Percentiles rank a stretch among this genome's conserved stretches.
phyloP scores from a whole-genome alignment of 2,888 invertebrate species.

The Pyrocoelia pectoralis region DNA sequence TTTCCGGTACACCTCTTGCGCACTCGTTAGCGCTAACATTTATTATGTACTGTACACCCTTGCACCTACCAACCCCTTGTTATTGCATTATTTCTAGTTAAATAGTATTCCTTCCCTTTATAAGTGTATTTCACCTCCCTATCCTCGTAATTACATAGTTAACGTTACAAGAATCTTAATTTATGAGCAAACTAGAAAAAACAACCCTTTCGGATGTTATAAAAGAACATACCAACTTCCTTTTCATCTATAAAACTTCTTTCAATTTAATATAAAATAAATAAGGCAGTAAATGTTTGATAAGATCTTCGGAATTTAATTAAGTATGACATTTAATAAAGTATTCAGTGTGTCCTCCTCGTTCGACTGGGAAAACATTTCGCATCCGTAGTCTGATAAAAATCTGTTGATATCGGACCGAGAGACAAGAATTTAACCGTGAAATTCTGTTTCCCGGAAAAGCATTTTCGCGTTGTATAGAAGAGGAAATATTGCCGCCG shows the following conservation, averaged over 20 bases:
- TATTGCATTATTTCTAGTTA: constrained; percentile 36
- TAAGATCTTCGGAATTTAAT: constrained; percentile 43
- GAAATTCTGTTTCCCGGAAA: constrained; percentile 36
- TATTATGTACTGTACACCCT: constrained; percentile 43
- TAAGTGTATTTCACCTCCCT: constrained; percentile 6
- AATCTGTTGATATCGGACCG: constrained; percentile 31
- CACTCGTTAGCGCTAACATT: constrained; percentile 46
- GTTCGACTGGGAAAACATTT: constrained; percentile 42
- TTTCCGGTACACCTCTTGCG: constrained; percentile 47
- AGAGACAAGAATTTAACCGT: constrained; percentile 37
- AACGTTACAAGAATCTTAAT: constrained; percentile 8
- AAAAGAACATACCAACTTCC: neutral
- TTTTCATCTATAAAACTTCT: constrained; percentile 7
- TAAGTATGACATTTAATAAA: constrained; percentile 45
- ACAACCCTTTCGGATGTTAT: neutral
- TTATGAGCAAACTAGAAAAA: neutral
- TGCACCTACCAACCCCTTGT: constrained; percentile 28
- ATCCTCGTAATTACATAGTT: constrained; percentile 7
- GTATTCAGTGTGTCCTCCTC: constrained; percentile 39
- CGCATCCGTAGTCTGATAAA: constrained; percentile 34
- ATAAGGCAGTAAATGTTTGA: constrained; percentile 33
- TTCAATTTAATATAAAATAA: constrained; percentile 29
- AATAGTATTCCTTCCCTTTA: constrained; percentile 21
- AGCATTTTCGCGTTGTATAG: constrained; percentile 34
- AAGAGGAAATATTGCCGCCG: constrained; percentile 32